phyloP scores from a whole-genome alignment of 2,797 vertebrate species.

The Acrocephalus scirpaceus region DNA sequence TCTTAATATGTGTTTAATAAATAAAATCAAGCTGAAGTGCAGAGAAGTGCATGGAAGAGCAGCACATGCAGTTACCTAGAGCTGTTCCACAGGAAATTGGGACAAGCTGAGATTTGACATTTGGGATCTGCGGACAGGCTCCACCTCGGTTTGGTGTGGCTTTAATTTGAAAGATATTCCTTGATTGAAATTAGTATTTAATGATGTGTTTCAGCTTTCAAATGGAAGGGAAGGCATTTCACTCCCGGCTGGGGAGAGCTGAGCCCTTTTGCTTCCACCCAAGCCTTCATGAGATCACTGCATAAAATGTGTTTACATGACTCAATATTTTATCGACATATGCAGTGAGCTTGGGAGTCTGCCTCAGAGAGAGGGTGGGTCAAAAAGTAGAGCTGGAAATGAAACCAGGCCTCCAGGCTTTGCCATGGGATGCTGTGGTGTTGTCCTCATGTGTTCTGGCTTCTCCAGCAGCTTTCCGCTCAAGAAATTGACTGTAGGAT shows the following conservation, averaged over 20 bases:
- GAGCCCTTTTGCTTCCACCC: not conserved
- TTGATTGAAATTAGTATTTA: not conserved
- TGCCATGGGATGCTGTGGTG: rapidly evolving
- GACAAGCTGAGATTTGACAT: not conserved
- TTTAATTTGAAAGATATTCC: not conserved
- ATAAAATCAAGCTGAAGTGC: not conserved
- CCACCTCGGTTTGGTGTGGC: not conserved
- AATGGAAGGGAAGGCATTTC: not conserved
- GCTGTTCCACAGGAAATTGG: not conserved
- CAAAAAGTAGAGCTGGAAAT: not conserved
- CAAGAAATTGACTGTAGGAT: not conserved
- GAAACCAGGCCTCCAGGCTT: not conserved
- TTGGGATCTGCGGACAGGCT: not conserved
- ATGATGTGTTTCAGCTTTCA: not conserved
- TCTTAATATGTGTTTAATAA: not conserved
- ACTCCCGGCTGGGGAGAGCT: not conserved
- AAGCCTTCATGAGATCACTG: conserved; percentile 14
- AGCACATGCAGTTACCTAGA: not conserved
- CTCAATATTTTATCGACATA: not conserved
- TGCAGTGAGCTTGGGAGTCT: not conserved
- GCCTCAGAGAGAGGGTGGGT: not conserved
- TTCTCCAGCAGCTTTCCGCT: not conserved
- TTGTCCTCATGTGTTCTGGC: not conserved
- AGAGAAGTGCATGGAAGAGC: not conserved
- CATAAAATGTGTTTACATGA: not conserved